A percentile compares a stretch with the other conserved stretches of the same genome.
Conservation (phyloP, 2,797 vertebrate genomes). For the Hippocampus kuda region DNA sequence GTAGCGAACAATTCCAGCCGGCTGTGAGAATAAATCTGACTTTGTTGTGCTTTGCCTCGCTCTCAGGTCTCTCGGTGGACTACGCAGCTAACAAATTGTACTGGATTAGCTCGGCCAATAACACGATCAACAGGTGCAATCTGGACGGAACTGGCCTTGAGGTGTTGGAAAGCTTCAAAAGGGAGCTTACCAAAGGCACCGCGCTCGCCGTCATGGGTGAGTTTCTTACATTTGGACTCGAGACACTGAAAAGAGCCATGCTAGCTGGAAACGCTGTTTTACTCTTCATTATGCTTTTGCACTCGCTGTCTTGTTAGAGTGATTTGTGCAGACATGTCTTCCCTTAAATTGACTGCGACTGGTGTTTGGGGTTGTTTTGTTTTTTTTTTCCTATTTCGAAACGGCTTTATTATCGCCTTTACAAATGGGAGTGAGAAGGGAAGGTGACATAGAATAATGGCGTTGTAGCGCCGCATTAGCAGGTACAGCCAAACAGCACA, state of each 20-base stretch:
- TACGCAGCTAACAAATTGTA: conserved; percentile 88
- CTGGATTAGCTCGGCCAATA: conserved; percentile 97
- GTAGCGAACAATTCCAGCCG: not conserved
- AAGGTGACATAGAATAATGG: conserved; percentile 63
- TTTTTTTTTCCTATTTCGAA: not conserved
- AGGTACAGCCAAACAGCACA: conserved; percentile 61
- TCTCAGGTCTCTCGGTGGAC: conserved; percentile 88
- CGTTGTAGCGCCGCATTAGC: conserved; percentile 49
- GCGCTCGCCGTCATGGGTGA: conserved; percentile 99
- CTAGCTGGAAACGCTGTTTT: not conserved
- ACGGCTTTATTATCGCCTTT: conserved; percentile 47
- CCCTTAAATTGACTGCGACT: not conserved
- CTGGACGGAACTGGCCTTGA: conserved; percentile 89
- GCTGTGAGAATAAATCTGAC: not conserved
- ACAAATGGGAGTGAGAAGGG: conserved; percentile 49
- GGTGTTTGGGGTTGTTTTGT: too few relatives aligned
- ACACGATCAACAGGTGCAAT: conserved; percentile 97
- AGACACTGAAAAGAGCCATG: not conserved
- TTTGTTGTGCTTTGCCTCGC: not conserved
- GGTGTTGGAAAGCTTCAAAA: conserved; percentile 89
- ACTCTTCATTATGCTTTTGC: not conserved
- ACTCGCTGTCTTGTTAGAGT: not conserved
- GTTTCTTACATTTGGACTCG: conserved; percentile 49
- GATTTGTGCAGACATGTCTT: not conserved
- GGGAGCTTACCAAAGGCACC: conserved; percentile 86